These are phyloP conservation scores for human (Homo sapiens) DNA, from an alignment of 2,113 vertebrate genomes.

Conservation along the genomic window DNA sequence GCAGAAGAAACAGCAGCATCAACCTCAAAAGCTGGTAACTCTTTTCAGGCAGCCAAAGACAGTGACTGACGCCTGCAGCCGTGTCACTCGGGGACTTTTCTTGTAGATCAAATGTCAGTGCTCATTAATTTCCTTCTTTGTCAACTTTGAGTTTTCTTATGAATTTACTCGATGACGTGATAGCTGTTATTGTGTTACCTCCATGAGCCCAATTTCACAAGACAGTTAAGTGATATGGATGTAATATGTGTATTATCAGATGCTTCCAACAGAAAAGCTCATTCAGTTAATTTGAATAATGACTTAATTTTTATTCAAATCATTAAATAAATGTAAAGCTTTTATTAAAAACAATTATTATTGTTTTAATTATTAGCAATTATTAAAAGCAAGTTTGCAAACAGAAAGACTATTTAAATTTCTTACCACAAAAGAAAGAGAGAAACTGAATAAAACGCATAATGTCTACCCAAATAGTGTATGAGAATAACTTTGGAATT, in stretches of 20 bases:
- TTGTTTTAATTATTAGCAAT: too few species aligned
- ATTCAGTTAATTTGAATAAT: conserved; percentile 64
- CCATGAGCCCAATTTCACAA: background rate
- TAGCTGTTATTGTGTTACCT: rapidly evolving
- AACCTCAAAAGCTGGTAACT: background rate
- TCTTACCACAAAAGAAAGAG: background rate
- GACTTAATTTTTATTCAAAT: conserved; percentile 51
- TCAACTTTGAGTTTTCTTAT: background rate
- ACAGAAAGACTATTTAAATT: background rate
- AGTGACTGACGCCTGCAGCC: rapidly evolving
- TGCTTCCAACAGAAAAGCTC: conserved; percentile 37
- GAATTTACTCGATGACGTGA: background rate
- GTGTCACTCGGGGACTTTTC: too few species aligned
- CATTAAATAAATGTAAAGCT: conserved; percentile 16
- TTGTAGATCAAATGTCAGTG: background rate
- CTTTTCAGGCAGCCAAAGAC: rapidly evolving
- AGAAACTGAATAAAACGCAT: rapidly evolving
- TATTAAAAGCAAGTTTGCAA: background rate
- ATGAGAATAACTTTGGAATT: background rate
- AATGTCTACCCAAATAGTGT: background rate
- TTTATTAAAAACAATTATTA: background rate
- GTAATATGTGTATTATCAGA: conserved; percentile 39
- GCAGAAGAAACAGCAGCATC: background rate
- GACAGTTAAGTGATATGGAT: background rate
- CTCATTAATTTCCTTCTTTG: background rate